These are phyloP conservation scores for Monopis laevigella DNA, from an alignment of 2,888 invertebrate species.

Conservation along the genomic window DNA sequence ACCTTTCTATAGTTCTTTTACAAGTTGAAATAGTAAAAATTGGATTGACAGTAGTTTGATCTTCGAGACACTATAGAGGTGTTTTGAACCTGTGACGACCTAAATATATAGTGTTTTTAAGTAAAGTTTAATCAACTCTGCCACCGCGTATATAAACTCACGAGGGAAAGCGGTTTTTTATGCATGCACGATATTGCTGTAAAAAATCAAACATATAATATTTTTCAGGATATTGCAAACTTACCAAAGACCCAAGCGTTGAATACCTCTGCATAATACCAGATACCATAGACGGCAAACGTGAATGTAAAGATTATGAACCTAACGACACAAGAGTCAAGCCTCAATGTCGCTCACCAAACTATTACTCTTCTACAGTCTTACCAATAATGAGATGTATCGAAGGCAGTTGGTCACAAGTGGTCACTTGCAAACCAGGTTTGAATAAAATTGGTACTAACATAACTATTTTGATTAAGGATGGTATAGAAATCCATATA, in stretches of 20 bases:
- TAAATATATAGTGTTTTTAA: too few relatives aligned
- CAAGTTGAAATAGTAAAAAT: too few relatives aligned
- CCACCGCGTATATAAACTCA: too few relatives aligned
- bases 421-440: conserved; percentile 36
- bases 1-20: too few relatives aligned
- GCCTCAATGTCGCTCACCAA: conserved; percentile 31
- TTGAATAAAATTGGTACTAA: conserved; percentile 34
- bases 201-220: too few relatives aligned
- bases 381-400: conserved; percentile 32
- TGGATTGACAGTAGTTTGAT: too few relatives aligned
- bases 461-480: conserved; percentile 33
- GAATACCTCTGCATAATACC: conserved; percentile 28
- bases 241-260: conserved; percentile 30
- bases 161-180: too few relatives aligned
- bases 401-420: conserved; percentile 33
- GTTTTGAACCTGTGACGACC: too few relatives aligned
- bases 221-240: conserved; percentile 30
- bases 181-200: too few relatives aligned
- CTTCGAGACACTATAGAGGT: too few relatives aligned
- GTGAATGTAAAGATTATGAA: conserved; percentile 27
- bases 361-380: conserved; percentile 30
- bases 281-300: conserved; percentile 18
- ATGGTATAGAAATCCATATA: conserved; percentile 30
- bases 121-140: too few relatives aligned
- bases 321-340: conserved; percentile 29